phyloP scores from a whole-genome alignment of 2,888 invertebrate species.

The Cerceris ruficornis region DNA sequence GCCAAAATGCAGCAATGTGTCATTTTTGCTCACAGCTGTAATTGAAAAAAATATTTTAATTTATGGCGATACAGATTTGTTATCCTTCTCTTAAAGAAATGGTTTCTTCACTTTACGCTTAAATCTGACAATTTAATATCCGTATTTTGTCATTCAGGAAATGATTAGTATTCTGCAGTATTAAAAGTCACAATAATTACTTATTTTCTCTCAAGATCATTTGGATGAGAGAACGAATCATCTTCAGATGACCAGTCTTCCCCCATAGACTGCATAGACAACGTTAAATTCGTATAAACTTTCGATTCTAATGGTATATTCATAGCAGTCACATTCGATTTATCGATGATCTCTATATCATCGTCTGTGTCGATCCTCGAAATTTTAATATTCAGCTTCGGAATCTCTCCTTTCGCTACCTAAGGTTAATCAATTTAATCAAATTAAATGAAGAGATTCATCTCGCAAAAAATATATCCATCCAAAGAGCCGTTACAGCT shows the following conservation, averaged over 20 bases:
- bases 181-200: no score
- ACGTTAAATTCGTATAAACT: slow-evolving; percentile 6
- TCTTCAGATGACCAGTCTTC: slow-evolving; percentile 3
- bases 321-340: slow-evolving; percentile 7
- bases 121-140: no score
- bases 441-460: no score
- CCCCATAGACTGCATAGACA: not conserved
- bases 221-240: not conserved
- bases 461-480: no score
- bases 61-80: no score
- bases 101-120: no score
- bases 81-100: no score
- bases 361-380: slow-evolving; percentile 61
- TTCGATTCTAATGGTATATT: not conserved
- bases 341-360: slow-evolving; percentile 32
- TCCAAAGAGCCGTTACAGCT: not conserved
- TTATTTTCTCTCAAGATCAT: not conserved
- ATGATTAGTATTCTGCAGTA: no score
- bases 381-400: slow-evolving; percentile 68
- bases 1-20: no score
- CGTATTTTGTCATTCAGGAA: no score
- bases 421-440: slow-evolving; percentile 23
- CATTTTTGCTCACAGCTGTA: no score
- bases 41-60: no score
- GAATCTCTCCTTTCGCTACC: slow-evolving; percentile 60